Base-by-base conservation (phyloP, 2,888 invertebrate genomes). In the Chrysolina haemoptera region DNA sequence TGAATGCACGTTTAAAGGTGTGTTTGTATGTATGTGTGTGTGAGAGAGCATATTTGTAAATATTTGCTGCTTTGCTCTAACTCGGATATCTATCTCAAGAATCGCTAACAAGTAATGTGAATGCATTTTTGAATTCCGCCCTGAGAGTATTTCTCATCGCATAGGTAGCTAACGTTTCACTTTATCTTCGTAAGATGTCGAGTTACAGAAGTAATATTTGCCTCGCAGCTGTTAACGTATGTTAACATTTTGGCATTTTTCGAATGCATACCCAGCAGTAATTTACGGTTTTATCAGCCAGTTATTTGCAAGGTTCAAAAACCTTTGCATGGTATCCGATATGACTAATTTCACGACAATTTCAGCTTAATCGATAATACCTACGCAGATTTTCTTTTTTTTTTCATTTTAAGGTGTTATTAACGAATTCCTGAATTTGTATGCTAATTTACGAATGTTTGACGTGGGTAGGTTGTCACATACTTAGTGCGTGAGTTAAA, bases 211-310 rank as follows among this genome's bases (percentile, higher is more conserved):
- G 63, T 64, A 64, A 70, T 62, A 66, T 70, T 35, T 53, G 74
- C 68, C 59, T 62, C 18, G 71, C 74, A 75, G 74, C 74, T 75
- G 71, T 71, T 75, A 69, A 41, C 71, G 69, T 68, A 75, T 75
- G 75, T 65, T 65, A 48, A 27, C 59, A 59, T 75, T 75, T 75
- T 62, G 27, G 55, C 59, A 53, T 48, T 69, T 71, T 67, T 66
- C 35, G 48, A 18, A 35, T 66, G 16, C 35, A 50, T 50, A 27
- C 48, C 35, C 53, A 20, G 50, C 53, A 55, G 40, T 40, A 67
- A 53, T 55, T 67, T 53, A 55, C 53, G 35, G 41, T 53, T 67
- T 53, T 53, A 53, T n/a, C 53, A 35, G 16, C 66, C 40, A 53
- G 67, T 67, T 55, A 67, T 40, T 67, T 53, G 40, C 55, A 18